Evolutionary conservation across 2,797 vertebrate genomes (phyloP).

Genomic region (Tarsius wallacei): DNA sequence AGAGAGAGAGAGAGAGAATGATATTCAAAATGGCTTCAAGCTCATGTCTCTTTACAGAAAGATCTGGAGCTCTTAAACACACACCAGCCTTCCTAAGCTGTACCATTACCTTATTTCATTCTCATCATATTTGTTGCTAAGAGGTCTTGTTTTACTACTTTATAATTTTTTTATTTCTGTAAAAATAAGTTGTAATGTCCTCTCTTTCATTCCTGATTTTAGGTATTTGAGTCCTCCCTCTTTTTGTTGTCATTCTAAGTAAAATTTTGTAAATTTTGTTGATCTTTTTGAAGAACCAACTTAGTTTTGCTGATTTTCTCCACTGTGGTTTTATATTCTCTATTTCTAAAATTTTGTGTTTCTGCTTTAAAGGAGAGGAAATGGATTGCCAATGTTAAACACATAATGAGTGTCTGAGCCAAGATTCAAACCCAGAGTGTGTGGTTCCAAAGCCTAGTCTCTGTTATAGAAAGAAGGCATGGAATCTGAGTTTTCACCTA

Average conservation of each 20-base stretch:
- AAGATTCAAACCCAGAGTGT: neutral
- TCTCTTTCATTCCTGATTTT: conserved; percentile 49
- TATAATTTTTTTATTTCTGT: conserved; percentile 1
- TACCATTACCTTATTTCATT: neutral
- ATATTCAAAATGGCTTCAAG: neutral
- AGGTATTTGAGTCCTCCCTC: neutral
- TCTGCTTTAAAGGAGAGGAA: neutral
- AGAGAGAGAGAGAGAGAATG: neutral
- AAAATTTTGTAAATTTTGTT: neutral
- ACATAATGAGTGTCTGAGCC: neutral
- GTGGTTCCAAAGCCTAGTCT: neutral
- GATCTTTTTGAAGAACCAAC: conserved; percentile 1
- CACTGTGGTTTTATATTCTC: neutral
- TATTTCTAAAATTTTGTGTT: neutral
- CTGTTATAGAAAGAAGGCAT: neutral
- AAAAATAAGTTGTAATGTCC: neutral
- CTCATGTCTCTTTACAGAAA: neutral
- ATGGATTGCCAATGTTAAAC: neutral
- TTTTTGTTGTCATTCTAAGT: neutral
- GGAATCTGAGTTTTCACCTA: neutral
- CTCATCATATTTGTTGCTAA: neutral
- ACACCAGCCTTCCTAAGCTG: neutral
- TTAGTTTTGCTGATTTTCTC: neutral
- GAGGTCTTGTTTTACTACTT: neutral
- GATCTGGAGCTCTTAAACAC: neutral